These are phyloP conservation scores for Arrhamphus sclerolepis DNA, from an alignment of 2,797 vertebrate genomes.

Conservation along the genomic window DNA sequence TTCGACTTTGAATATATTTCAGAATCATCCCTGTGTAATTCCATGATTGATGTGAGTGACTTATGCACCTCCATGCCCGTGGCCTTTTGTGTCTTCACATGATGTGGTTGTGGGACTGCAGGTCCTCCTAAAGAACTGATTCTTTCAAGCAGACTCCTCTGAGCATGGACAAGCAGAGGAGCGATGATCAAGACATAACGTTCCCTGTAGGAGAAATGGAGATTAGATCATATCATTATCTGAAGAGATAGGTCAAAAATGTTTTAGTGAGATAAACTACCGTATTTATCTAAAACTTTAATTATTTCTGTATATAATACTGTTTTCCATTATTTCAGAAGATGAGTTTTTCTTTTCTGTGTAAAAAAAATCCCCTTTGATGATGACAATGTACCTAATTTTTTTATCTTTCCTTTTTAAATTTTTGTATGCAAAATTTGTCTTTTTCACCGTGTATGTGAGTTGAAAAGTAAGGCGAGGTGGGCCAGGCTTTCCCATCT, in stretches of 20 bases:
- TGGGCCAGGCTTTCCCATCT: slow-evolving; percentile 92
- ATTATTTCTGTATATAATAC: too few species aligned
- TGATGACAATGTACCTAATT: background rate
- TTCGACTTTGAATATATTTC: background rate
- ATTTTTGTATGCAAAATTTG: background rate
- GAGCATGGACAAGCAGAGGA: slow-evolving; percentile 89
- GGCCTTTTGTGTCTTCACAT: slow-evolving; percentile 71
- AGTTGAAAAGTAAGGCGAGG: slow-evolving; percentile 89
- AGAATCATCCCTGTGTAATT: background rate
- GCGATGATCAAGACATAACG: slow-evolving; percentile 85
- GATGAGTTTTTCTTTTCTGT: too few species aligned
- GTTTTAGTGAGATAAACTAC: background rate
- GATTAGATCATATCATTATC: background rate
- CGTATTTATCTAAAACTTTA: too few species aligned
- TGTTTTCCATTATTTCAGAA: too few species aligned
- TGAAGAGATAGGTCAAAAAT: background rate
- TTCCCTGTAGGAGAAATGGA: slow-evolving; percentile 76
- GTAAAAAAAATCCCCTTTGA: background rate
- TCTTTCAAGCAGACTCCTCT: slow-evolving; percentile 86
- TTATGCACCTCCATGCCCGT: slow-evolving; percentile 80
- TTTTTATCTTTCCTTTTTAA: background rate
- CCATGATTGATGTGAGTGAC: background rate
- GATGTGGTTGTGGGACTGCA: slow-evolving; percentile 75
- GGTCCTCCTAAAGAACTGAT: slow-evolving; percentile 73
- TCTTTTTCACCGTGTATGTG: slow-evolving; percentile 61